Evolutionary conservation across 1,140 invertebrate genomes (phyloP), one percentile per base, ranked within the genome.

Genomic region (Drosophila teissieri): DNA sequence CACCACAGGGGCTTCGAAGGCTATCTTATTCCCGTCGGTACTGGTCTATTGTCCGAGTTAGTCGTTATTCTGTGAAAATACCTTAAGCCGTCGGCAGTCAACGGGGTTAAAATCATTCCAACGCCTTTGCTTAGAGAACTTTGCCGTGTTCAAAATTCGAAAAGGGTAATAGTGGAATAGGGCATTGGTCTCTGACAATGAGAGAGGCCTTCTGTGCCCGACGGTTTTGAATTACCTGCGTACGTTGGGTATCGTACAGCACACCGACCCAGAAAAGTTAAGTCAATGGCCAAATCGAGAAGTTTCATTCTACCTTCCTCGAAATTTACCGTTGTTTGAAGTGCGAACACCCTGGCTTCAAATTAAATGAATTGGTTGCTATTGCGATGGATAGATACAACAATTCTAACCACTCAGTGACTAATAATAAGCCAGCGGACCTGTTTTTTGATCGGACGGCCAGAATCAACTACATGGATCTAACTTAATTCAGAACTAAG

Each of bases 271-370:
- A 24, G 4, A 24, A 24, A 24, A 4, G 22, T 4, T 0, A 24
- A 24, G 24, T 24, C 24, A 24, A 24, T 4, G 24, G 24, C 4
- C 24, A 4, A 24, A 24, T 24, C 24, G 58, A 70, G 11, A 44
- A 12, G 4, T 52, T 63, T 19, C 52, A 56, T 19, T 70, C 37
- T 1, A 70, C 60, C 0, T 63, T 63, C 11, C 2, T 51, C 0
- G 52, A 70, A 31, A 56, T 63, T 7, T 63, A 39, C n/a, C 12
- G 57, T 6, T 62, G 57, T 4, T n/a, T 72, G 0, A 72, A 57
- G 24, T 4, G 3, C 5, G 39, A 63, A 0, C 11, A 37, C 17
- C 46, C 27, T 0, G 56, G 12, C 2, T 49, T 62, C 2, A 62
- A 48, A 3, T 14, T 3, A 2, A 49, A 3, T 0, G 56, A 69